phyloP scores from a whole-genome alignment of 2,113 vertebrate species.

The Leuciscus idus region DNA sequence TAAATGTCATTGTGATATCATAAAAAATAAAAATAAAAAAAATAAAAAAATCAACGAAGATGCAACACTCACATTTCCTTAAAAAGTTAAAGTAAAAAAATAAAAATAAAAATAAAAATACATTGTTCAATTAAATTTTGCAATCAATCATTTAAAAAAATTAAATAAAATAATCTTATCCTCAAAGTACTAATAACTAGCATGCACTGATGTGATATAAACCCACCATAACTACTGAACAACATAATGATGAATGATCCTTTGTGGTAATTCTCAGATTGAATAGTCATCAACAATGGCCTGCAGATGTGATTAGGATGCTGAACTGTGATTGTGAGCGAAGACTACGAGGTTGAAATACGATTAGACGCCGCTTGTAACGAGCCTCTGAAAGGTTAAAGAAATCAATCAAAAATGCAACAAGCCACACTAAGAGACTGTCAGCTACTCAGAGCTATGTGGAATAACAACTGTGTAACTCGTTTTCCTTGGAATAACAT shows the following conservation, averaged over 20 bases:
- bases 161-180: not conserved
- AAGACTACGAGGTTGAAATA: constrained; percentile 22
- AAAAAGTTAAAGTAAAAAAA: too few relatives aligned
- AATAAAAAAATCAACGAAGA: too few relatives aligned
- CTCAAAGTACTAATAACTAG: not conserved
- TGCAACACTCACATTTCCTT: not conserved
- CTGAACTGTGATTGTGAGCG: not conserved
- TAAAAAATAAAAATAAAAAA: too few relatives aligned
- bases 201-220: not conserved
- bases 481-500: constrained; percentile 21
- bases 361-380: constrained; percentile 21
- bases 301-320: constrained; percentile 30
- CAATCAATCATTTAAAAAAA: not conserved
- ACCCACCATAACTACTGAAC: not conserved
- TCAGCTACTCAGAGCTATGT: not conserved
- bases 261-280: not conserved
- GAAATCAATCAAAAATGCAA: constrained; percentile 33
- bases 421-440: constrained; percentile 33
- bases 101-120: too few relatives aligned
- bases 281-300: constrained; percentile 4
- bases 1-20: too few relatives aligned
- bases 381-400: constrained; percentile 37
- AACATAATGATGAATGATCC: not conserved
- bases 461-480: constrained; percentile 7
- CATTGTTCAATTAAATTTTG: too few relatives aligned